Conservation (phyloP, 2,113 vertebrate genomes). For the Oreochromis tanganicae region DNA sequence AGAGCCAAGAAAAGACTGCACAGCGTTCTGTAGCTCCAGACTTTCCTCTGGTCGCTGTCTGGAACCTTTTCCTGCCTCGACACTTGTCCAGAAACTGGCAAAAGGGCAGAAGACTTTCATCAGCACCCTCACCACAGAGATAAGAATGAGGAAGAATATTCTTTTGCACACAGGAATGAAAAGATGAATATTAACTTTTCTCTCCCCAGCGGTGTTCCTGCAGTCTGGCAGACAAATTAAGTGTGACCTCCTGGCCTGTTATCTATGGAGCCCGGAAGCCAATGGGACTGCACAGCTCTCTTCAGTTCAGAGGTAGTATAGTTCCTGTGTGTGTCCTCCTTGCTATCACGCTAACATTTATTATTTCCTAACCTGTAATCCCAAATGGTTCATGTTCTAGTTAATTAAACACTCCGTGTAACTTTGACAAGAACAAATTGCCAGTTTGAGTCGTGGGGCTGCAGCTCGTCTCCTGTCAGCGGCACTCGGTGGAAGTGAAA, state of each 20-base stretch:
- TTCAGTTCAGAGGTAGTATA: background rate
- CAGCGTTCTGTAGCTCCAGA: background rate
- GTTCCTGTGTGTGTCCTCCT: background rate
- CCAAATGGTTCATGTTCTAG: background rate
- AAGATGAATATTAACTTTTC: conserved; percentile 1
- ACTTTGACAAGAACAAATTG: background rate
- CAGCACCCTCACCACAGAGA: background rate
- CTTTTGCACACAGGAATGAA: conserved; percentile 8
- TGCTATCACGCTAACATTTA: background rate
- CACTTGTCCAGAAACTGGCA: background rate
- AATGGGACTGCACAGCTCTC: background rate
- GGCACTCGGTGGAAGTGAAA: background rate
- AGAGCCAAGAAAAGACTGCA: background rate
- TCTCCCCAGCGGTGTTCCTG: background rate
- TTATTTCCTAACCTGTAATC: conserved; percentile 2
- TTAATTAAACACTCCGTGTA: background rate
- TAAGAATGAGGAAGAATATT: background rate
- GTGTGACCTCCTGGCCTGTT: conserved; percentile 3
- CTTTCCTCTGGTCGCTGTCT: background rate
- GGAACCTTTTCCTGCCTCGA: background rate
- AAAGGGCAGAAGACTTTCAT: background rate
- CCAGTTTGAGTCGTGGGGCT: background rate
- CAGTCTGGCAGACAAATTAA: conserved; percentile 10
- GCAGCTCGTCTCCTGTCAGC: background rate
- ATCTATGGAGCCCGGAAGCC: background rate